Base-by-base conservation (phyloP, 1,140 invertebrate genomes). In the Anoplolepis gracilipes region DNA sequence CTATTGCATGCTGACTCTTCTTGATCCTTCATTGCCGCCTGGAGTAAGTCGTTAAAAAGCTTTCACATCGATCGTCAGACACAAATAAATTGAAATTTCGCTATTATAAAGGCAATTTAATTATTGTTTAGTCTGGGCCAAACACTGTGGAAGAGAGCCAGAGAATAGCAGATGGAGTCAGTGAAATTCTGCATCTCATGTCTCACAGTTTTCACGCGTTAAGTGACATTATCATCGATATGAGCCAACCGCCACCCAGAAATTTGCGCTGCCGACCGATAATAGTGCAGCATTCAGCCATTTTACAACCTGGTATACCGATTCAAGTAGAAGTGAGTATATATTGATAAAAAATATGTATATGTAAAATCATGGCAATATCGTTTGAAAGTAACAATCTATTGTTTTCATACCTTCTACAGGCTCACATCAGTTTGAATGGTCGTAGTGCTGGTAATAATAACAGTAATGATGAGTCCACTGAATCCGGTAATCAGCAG, bases 171-270 rank as follows among this genome's bases (percentile, higher is more conserved):
- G 97, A 97, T 90, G 94, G 96, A 19, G 97, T 98, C 1, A 97
- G 97, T 0, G 97, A 98, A 93, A 95, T 97, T 30, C 95, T 98
- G 85, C 98, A 99, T 92, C 97, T 96, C 76, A 94, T 99, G 75
- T 96, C 98, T 7, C 98, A 99, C 92, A 97, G 97, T 30, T 97
- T 97, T 93, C 98, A 99, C 93, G 97, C 97, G 4, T 94, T 98
- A 11, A 99, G 98, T 92, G 98, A 99, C 91, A 95, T 98, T 42
- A 97, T 97, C 93, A 96, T 98, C 55, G 96, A 98, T 87, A 95
- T 98, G 42, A 95, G 95, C 33, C 95, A 96, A 85, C 93, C 96
- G 8, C 96, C 97, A 16, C 97, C 97, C 1, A 94, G 98, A 85
- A 95, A 96, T 85, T 94, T 98, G 30, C 95, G 96, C 65, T 97